Base-by-base conservation (phyloP, 2,888 invertebrate genomes). In the Drosophila acutilabella region DNA sequence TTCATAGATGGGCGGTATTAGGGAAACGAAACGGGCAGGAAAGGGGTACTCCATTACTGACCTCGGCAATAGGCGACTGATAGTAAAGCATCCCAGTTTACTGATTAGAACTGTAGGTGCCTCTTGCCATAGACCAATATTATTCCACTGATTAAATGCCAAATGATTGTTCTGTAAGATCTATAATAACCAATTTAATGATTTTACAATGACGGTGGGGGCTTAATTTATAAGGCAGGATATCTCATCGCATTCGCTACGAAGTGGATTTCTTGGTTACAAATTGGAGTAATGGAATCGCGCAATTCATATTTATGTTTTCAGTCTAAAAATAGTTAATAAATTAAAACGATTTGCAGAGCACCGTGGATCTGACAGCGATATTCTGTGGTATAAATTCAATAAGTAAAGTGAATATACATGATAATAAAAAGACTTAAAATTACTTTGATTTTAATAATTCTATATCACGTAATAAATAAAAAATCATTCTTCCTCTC, bases 81-180 rank as follows among this genome's bases (percentile, higher is more conserved):
- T 72, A 61, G 60, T 41, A 65, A 30, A 33, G 30, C 36, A 30
- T 44, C 42, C 51, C 30, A 40, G 13, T 72, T 54, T 26, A 40
- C 61, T 69, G 86, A 88, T 82, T 85, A 82, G 69, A 76, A 71
- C 56, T 66, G 72, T 81, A 71, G 68, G 71, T 84, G 84, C 54
- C 58, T 47, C 52, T 33, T 16, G 56, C 36, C 13, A 42, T 26
- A 42, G 50, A 64, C 64, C 65, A 48, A 58, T 48, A 48, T 54
- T 11, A 33, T 70, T 60, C 26, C 57, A 41, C 41, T 74, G 78
- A 88, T 88, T 82, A 80, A 80, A 71, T 58, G 60, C 64, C 20
- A 67, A 73, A 88, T 82, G 69, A 62, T 52, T 80, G 67, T 82
- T 75, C 76, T 79, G 81, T 84, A 68, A 62, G 53, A 16, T 45